Evolutionary conservation across 2,888 invertebrate species (phyloP).

Genomic region (Diloba caeruleocephala): DNA sequence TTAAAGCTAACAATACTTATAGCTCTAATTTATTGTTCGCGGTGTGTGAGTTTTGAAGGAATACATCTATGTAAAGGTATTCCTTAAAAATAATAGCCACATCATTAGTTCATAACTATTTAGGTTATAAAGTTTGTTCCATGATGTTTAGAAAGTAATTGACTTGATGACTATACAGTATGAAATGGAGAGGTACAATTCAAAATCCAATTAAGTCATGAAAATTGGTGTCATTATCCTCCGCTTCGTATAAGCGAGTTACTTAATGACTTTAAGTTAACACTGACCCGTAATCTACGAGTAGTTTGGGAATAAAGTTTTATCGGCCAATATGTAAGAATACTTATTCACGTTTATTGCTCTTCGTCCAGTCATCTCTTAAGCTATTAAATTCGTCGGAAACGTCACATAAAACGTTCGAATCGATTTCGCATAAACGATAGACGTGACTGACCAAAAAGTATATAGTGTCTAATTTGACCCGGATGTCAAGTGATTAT

Average conservation of each 20-base stretch:
- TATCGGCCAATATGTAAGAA: slow-evolving; percentile 84
- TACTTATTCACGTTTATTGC: slow-evolving; percentile 86
- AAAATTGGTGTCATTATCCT: slow-evolving; percentile 55
- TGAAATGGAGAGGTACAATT: slow-evolving; percentile 50
- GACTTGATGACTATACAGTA: slow-evolving; percentile 25
- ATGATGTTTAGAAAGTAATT: slow-evolving; percentile 31
- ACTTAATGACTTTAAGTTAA: slow-evolving; percentile 58
- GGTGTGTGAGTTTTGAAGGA: too few relatives aligned
- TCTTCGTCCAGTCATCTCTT: slow-evolving; percentile 83
- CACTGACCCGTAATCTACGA: slow-evolving; percentile 56
- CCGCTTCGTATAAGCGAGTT: slow-evolving; percentile 52
- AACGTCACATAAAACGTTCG: slow-evolving; percentile 85
- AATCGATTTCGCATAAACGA: slow-evolving; percentile 88
- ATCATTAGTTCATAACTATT: slow-evolving; percentile 36
- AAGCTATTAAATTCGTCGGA: slow-evolving; percentile 85
- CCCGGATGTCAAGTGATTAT: slow-evolving; percentile 64
- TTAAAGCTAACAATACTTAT: too few relatives aligned
- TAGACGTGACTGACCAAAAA: slow-evolving; percentile 82
- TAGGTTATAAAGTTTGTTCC: slow-evolving; percentile 44
- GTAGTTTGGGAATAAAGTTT: slow-evolving; percentile 78
- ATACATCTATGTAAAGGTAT: too few relatives aligned
- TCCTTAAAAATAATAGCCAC: slow-evolving; percentile 6
- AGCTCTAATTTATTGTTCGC: too few relatives aligned
- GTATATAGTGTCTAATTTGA: slow-evolving; percentile 77
- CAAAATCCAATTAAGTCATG: slow-evolving; percentile 58